Conservation (phyloP, 2,113 vertebrate species). For the Pterocles burchelli region DNA sequence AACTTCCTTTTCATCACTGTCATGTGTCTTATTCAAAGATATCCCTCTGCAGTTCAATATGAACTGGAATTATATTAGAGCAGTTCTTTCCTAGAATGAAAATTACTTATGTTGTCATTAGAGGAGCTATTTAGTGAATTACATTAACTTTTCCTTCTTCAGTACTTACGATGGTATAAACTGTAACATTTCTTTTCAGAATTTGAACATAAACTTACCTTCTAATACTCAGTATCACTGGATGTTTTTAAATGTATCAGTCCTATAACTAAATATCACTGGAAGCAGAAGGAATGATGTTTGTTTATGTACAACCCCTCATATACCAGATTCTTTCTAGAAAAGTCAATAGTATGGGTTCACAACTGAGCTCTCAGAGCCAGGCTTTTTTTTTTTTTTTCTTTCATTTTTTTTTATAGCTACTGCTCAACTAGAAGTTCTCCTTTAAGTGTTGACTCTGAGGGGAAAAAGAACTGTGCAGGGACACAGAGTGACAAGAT, state of each 20-base stretch:
- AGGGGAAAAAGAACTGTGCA: background rate
- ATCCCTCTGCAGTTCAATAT: background rate
- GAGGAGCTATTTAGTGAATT: background rate
- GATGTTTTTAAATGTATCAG: background rate
- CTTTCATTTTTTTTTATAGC: background rate
- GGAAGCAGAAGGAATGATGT: background rate
- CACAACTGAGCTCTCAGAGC: background rate
- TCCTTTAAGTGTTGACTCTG: background rate
- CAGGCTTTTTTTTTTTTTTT: background rate
- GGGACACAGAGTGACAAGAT: background rate
- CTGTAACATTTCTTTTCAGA: background rate
- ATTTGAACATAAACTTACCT: background rate
- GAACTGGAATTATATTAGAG: background rate
- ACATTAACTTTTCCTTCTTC: background rate
- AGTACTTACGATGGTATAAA: background rate
- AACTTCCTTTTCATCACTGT: background rate
- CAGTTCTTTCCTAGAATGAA: background rate
- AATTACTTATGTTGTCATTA: background rate
- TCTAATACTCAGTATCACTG: background rate
- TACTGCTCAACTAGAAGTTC: background rate
- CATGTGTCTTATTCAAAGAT: background rate
- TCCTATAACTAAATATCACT: background rate
- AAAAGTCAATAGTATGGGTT: background rate
- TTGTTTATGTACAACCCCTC: background rate
- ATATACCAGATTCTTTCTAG: background rate